Conservation (phyloP, 1,140 invertebrate genomes). For the Macrocentrus cingulum region DNA sequence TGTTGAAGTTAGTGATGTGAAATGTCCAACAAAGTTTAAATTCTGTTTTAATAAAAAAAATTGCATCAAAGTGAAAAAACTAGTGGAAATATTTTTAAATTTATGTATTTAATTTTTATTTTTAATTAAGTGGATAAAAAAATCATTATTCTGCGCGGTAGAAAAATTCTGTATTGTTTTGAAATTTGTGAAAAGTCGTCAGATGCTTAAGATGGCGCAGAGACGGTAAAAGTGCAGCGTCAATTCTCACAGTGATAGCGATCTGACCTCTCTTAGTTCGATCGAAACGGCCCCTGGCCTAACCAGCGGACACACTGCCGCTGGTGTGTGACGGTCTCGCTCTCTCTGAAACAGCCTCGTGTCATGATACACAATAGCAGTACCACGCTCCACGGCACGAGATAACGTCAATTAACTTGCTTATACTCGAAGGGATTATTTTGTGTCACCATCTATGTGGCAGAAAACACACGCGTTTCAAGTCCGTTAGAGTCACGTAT, state of each 20-base stretch:
- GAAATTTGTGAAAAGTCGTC: not conserved
- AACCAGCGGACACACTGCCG: constrained; percentile 29
- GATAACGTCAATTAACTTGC: constrained; percentile 43
- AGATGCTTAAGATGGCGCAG: constrained; percentile 12
- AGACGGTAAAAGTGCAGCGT: constrained; percentile 16
- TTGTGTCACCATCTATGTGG: not conserved
- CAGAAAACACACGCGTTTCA: not conserved
- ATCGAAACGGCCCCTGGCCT: constrained; percentile 29
- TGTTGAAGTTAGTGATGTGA: no score
- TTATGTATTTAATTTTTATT: no score
- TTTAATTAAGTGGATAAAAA: no score
- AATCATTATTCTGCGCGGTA: no score
- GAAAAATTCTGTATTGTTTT: no score
- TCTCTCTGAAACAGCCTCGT: constrained; percentile 1
- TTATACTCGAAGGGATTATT: not conserved
- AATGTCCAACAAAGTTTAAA: no score
- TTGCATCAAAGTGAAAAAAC: no score
- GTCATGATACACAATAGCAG: constrained; percentile 39
- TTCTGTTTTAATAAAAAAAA: no score
- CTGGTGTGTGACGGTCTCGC: not conserved
- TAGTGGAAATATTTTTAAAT: no score
- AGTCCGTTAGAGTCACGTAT: no score
- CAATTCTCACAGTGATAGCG: constrained; percentile 32
- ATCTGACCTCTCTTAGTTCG: constrained; percentile 38
- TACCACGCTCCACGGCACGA: constrained; percentile 26